Evolutionary conservation across 1,140 invertebrate species (phyloP), one percentile per base, ranked within the genome.

Genomic region (Ceratosolen solmsi): DNA sequence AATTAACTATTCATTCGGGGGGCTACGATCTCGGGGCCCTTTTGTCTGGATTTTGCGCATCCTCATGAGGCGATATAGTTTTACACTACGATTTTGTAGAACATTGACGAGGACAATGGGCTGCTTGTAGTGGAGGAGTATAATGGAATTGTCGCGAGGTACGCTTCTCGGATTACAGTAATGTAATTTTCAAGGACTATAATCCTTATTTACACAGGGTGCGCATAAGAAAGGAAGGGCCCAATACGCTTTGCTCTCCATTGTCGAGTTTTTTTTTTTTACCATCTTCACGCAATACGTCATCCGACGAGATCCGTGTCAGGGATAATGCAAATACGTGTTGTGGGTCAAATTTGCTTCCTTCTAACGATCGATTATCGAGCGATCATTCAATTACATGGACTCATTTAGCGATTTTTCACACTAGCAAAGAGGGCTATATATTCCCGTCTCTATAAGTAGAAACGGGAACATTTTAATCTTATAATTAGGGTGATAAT

Each of bases 191-290:
- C 7, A 70, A 80, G 76, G 49, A 49, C 60, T 60, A 30, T 74
- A 74, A 84, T 84, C 83, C 82, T 83, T 84, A 83, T 84, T 84
- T 80, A 78, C 68, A 82, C 73, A 36, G 54, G 77, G 22, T 22
- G 22, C 63, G 65, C 22, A 33, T 33, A 30, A 25, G 76, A 82
- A 84, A 79, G 58, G 63, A 58, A 82, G 46, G 22, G 22, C 46
- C 4, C 7, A 25, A 2, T 33, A 63, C 20, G 51, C 51, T 46
- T 78, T 36, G 1, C 51, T n/a, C 36, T 27, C 25, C 22, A 51
- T 20, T 78, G 27, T 20, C 17, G 25, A 65, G 33, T 17, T 77
- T 71, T 38, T 51, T 17, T 77, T 71, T 38, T 51, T 76, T 20
- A 13, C 36, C 70, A 20, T 75, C 79, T 41, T 65, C 5, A 17